Conservation (phyloP, 2,888 invertebrate species). For the Archips crataeganus region DNA sequence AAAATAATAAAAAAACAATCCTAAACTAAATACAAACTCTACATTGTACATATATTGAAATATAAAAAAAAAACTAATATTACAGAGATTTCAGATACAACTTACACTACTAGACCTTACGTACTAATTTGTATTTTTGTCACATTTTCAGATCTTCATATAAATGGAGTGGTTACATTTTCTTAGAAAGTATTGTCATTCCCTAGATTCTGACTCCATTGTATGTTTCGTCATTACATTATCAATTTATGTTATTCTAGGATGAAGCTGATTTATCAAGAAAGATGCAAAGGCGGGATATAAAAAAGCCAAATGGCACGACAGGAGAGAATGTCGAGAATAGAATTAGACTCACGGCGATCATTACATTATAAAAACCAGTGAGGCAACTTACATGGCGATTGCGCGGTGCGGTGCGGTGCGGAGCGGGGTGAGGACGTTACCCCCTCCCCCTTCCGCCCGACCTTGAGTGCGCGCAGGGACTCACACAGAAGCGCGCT, state of each 20-base stretch:
- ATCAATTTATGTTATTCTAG: not conserved
- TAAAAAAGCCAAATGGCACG: conserved; percentile 62
- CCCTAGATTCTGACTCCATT: conserved; percentile 7
- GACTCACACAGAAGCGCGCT: too few species aligned
- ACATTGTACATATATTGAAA: conserved; percentile 43
- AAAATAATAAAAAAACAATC: conserved; percentile 62
- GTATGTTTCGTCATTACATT: not conserved
- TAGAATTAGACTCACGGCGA: not conserved
- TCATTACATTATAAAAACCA: too few species aligned
- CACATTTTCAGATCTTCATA: conserved; percentile 28
- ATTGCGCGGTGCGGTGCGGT: too few species aligned
- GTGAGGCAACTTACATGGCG: too few species aligned
- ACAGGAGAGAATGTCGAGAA: conserved; percentile 56
- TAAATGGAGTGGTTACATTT: conserved; percentile 5
- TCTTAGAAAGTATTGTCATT: conserved; percentile 11
- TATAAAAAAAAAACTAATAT: conserved; percentile 45
- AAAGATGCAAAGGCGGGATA: not conserved
- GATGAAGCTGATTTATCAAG: not conserved
- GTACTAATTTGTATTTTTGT: conserved; percentile 55
- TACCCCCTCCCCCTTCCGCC: too few species aligned
- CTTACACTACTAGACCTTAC: conserved; percentile 53
- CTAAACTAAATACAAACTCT: conserved; percentile 54
- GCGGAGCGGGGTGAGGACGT: too few species aligned
- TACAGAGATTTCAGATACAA: conserved; percentile 45
- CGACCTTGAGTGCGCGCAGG: too few species aligned